These are phyloP conservation scores for Nematolebias whitei DNA, from an alignment of 2,113 vertebrate species.

Conservation along the genomic window DNA sequence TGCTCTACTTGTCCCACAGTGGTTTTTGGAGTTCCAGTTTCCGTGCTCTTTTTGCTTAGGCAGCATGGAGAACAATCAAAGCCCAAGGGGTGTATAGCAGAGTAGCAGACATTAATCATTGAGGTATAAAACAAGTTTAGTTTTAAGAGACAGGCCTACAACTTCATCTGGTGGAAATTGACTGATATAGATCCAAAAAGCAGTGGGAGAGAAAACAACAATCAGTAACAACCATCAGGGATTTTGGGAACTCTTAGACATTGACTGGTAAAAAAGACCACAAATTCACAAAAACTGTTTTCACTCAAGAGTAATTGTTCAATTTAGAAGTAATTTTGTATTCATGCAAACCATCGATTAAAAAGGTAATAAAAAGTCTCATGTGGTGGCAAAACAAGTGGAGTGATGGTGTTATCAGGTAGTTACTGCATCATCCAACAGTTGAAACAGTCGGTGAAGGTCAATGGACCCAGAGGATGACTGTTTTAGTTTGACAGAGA, in stretches of 20 bases:
- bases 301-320: too few relatives aligned
- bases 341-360: too few relatives aligned
- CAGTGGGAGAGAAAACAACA: constrained; percentile 12
- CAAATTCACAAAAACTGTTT: too few relatives aligned
- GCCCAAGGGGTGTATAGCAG: constrained; percentile 21
- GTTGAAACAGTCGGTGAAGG: too few relatives aligned
- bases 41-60: constrained; percentile 2
- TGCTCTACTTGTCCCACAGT: constrained; percentile 3
- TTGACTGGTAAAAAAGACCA: too few relatives aligned
- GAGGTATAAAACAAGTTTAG: constrained; percentile 42
- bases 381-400: too few relatives aligned
- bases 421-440: too few relatives aligned
- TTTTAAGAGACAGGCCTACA: constrained; percentile 19
- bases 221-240: not conserved
- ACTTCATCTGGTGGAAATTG: constrained; percentile 34
- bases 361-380: too few relatives aligned
- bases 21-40: constrained; percentile 10
- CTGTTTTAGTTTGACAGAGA: too few relatives aligned
- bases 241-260: not conserved
- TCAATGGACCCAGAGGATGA: too few relatives aligned
- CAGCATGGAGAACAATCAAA: constrained; percentile 35
- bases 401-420: too few relatives aligned
- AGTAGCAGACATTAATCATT: constrained; percentile 44
- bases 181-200: constrained; percentile 17
- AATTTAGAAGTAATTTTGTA: too few relatives aligned